Conservation (phyloP, 2,888 invertebrate genomes). For the Polyommatus iphigenia region DNA sequence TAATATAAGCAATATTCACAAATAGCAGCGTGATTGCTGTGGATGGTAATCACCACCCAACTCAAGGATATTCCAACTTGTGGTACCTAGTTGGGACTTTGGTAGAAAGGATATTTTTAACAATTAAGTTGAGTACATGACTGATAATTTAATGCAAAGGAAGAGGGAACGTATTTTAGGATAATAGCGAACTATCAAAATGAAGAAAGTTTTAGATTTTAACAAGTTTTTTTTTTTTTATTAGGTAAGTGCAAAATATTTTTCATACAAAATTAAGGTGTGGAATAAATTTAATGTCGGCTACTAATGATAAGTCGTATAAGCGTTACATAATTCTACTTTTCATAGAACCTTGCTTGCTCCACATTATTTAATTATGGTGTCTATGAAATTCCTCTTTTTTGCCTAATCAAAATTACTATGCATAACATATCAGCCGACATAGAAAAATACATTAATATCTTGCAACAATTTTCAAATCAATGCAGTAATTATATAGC, state of each 20-base stretch:
- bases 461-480: constrained; percentile 20
- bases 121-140: neutral
- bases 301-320: neutral
- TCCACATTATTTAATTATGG: neutral
- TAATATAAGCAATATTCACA: constrained; percentile 16
- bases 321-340: neutral
- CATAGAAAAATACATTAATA: constrained; percentile 8
- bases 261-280: too few relatives aligned
- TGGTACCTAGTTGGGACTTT: neutral
- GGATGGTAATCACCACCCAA: neutral
- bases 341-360: neutral
- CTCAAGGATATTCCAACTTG: neutral
- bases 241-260: too few relatives aligned
- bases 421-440: constrained; percentile 6
- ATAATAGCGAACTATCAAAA: neutral
- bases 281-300: neutral
- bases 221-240: too few relatives aligned
- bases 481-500: constrained; percentile 27
- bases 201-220: too few relatives aligned
- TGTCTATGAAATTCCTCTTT: neutral
- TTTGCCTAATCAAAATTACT: constrained; percentile 9
- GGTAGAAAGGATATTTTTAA: neutral
- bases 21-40: constrained; percentile 15
- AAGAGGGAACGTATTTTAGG: too few relatives aligned
- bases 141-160: too few relatives aligned